Base-by-base conservation (phyloP, 2,797 vertebrate genomes). In the Myripristis jacobus region DNA sequence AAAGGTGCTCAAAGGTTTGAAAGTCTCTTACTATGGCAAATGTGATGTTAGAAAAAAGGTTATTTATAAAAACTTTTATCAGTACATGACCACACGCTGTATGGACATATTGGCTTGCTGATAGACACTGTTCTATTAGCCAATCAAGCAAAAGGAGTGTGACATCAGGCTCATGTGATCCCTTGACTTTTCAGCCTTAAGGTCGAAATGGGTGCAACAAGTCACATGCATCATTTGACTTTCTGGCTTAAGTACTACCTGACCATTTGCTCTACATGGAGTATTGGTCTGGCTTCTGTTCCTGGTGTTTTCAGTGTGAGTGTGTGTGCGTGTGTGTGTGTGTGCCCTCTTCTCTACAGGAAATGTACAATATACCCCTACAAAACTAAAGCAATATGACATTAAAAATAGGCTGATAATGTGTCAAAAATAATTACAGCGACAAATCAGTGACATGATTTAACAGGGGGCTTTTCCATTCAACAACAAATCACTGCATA, bases 381-480 rank as follows among this genome's bases (percentile, higher is more conserved):
- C 21, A 50, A 10, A 29, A 51, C 7, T 34, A 31, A 1, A 52
- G 9, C 36, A 31, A 60, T 29, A 58, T 19, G 52, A 29, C 16
- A 63, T 13, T 19, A 60, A 44, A 44, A 34, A 21, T n/a, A n/a
- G n/a, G n/a, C n/a, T n/a, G n/a, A n/a, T n/a, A n/a, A 56, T 38
- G n/a, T 9, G 46, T 68, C 59, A 43, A 46, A 64, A 58, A 52
- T 70, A 55, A 71, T 65, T 51, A 24, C 9, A 24, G 31, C 3
- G 41, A 51, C 48, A 50, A 53, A 63, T 70, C 31, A 54, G 29
- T 72, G 41, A 43, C 8, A 3, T 48, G 51, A 62, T 58, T 74
- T 79, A 0, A 16, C 44, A 66, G 24, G 44, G 56, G 63, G 73
- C 62, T 34, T 10, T 34, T 47, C 71, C 34, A 73, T 57, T 75